Percentiles rank a stretch among this genome's conserved stretches.
Evolutionary conservation across 2,888 invertebrate genomes (phyloP).

Genomic region (Drosophila tanythrix): DNA sequence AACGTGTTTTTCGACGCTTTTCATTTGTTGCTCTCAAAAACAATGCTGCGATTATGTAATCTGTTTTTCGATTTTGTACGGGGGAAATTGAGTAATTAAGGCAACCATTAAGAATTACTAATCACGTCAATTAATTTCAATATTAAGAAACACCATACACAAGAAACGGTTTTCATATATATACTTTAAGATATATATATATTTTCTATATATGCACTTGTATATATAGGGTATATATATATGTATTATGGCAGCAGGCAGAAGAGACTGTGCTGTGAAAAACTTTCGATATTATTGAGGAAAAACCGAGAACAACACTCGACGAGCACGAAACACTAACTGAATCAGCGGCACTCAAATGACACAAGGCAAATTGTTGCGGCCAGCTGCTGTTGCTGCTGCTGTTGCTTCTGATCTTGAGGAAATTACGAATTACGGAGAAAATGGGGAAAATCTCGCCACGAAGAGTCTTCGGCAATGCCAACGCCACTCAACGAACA

Average conservation of each 20-base stretch:
- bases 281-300: conserved; percentile 82
- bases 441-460: conserved; percentile 9
- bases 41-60: conserved; percentile 61
- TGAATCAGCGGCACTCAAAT: conserved; percentile 62
- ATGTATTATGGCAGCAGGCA: conserved; percentile 48
- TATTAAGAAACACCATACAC: conserved; percentile 39
- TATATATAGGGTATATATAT: conserved; percentile 53
- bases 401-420: conserved; percentile 38
- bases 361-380: conserved; percentile 48
- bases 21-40: conserved; percentile 28
- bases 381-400: conserved; percentile 6
- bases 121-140: conserved; percentile 43
- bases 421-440: conserved; percentile 22
- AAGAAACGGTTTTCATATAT: conserved; percentile 22
- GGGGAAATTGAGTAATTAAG: conserved; percentile 37
- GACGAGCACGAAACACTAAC: conserved; percentile 85
- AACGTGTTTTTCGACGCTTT: conserved; percentile 73
- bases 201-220: conserved; percentile 63
- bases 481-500: conserved; percentile 27
- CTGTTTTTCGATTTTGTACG: conserved; percentile 29
- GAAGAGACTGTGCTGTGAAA: conserved; percentile 73
- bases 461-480: conserved; percentile 42
- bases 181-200: conserved; percentile 59
- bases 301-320: conserved; percentile 85
- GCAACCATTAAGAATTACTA: conserved; percentile 49